Evolutionary conservation across 2,888 invertebrate species (phyloP).

Genomic region (Dendrolimus pini): DNA sequence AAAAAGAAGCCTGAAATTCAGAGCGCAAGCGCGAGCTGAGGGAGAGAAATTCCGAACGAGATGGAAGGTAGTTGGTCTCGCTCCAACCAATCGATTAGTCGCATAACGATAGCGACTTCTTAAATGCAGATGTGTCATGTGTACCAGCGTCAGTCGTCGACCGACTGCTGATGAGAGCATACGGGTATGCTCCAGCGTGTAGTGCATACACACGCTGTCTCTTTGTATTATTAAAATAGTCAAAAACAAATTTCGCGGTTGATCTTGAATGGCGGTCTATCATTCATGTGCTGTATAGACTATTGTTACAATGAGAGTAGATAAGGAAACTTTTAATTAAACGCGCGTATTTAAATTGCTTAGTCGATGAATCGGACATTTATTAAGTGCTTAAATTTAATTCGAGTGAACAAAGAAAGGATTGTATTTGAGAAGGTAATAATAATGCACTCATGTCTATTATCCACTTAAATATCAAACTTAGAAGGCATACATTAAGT

Average conservation of each 20-base stretch:
- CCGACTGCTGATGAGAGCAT: constrained; percentile 39
- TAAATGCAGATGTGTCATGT: constrained; percentile 77
- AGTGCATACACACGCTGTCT: constrained; percentile 34
- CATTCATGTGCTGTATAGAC: too few species aligned
- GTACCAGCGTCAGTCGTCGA: constrained; percentile 69
- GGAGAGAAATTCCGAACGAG: constrained; percentile 49
- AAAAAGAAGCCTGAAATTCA: constrained; percentile 45
- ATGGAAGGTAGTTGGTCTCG: constrained; percentile 59
- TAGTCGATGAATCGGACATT: constrained; percentile 28
- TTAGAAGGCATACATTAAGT: too few species aligned
- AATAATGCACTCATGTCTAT: neutral
- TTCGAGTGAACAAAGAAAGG: constrained; percentile 67
- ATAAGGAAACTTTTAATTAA: constrained; percentile 10
- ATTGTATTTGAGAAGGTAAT: constrained; percentile 58
- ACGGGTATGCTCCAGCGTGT: constrained; percentile 38
- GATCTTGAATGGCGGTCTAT: constrained; percentile 22
- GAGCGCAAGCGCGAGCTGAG: constrained; percentile 60
- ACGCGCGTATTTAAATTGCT: constrained; percentile 18
- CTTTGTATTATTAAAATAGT: constrained; percentile 52
- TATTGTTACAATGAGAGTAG: too few species aligned
- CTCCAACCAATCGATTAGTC: constrained; percentile 77
- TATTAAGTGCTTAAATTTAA: constrained; percentile 49
- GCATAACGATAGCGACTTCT: constrained; percentile 77
- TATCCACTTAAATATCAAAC: too few species aligned
- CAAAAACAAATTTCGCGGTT: constrained; percentile 36